These are phyloP conservation scores for Nymphalis polychloros DNA, from an alignment of 2,888 invertebrate species.

Conservation along the genomic window DNA sequence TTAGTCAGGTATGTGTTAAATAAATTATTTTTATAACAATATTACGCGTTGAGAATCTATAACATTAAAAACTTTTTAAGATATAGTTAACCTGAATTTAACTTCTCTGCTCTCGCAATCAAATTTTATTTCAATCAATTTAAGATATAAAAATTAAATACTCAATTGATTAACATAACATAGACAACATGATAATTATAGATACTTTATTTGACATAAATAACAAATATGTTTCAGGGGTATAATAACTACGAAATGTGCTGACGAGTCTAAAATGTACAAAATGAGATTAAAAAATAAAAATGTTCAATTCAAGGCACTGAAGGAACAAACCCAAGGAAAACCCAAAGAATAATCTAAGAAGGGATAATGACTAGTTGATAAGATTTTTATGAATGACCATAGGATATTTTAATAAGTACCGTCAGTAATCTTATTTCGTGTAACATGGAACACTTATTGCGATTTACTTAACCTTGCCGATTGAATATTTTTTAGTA, in stretches of 20 bases:
- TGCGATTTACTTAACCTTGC: no score
- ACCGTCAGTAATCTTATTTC: not conserved
- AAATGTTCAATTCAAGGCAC: conserved; percentile 40
- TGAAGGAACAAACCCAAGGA: not conserved
- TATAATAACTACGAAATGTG: conserved; percentile 84
- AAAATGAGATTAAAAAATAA: conserved; percentile 65
- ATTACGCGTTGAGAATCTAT: no score
- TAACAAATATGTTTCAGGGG: conserved; percentile 57
- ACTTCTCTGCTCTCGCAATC: no score
- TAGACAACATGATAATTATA: no score
- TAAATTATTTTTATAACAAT: no score
- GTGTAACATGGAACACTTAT: no score
- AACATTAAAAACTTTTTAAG: not conserved
- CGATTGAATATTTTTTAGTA: no score
- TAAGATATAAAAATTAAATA: no score
- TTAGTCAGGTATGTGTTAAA: conserved; percentile 67
- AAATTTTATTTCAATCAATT: no score
- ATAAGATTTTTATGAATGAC: conserved; percentile 6
- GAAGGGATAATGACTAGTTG: not conserved
- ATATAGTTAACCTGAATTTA: no score
- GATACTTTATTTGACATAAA: not conserved
- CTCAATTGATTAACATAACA: not conserved
- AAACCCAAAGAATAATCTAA: conserved; percentile 4
- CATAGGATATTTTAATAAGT: conserved; percentile 18
- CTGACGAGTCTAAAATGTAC: conserved; percentile 84